Percentiles rank a stretch among this genome's conserved stretches.
phyloP scores from a whole-genome alignment of 2,113 vertebrate species.

The Cyanoderma ruficeps region DNA sequence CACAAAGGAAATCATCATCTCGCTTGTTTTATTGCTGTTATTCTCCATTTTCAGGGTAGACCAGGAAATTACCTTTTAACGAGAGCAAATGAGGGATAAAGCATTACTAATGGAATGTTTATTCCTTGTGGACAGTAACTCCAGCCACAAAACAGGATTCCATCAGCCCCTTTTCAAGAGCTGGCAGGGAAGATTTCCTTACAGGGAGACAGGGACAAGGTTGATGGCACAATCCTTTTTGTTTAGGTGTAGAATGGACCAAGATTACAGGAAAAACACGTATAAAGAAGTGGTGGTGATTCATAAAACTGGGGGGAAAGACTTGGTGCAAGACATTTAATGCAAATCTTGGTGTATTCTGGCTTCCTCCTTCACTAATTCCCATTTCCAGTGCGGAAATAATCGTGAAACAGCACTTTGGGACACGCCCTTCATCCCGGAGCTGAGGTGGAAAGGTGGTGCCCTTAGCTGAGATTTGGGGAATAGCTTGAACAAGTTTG shows the following conservation, averaged over 20 bases:
- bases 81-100: not conserved
- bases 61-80: not conserved
- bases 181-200: not conserved
- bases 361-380: not conserved
- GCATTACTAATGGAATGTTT: not conserved
- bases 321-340: not conserved
- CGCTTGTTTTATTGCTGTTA: not conserved
- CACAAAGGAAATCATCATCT: not conserved
- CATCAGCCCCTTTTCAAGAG: not conserved
- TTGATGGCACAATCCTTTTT: not conserved
- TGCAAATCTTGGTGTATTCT: not conserved
- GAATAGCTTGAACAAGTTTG: not conserved
- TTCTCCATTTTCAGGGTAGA: not conserved
- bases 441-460: not conserved
- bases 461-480: not conserved
- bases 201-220: not conserved
- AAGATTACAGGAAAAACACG: not conserved
- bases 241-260: not conserved
- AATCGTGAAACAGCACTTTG: accelerated
- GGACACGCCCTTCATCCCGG: not conserved
- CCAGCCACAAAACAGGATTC: not conserved
- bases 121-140: not conserved
- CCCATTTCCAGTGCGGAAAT: not conserved
- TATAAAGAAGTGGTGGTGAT: not conserved
- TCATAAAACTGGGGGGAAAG: not conserved